Base-by-base conservation (phyloP, 1,140 invertebrate genomes). In the Drosophila equinoxialis region DNA sequence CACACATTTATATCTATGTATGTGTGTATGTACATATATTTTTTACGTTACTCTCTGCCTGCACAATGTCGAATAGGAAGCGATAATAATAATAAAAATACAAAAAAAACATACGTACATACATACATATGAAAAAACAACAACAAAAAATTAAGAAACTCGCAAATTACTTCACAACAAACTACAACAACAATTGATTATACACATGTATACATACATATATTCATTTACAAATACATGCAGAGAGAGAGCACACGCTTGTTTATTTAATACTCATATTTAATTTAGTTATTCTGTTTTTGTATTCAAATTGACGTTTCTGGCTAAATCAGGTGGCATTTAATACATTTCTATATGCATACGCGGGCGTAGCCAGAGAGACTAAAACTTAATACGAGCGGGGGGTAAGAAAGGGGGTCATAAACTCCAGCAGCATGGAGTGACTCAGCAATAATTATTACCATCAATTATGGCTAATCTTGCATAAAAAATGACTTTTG, bases 11-110 rank as follows among this genome's bases (percentile, higher is more conserved):
- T 35, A 35, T 26, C 13, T 35, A 55, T 13, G 3, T 42, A 17
- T 5, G 14, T 20, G 11, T 3, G 3, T 30, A 41, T n/a, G 6
- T 48, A 63, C 54, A 37, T 72, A 39, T 41, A 78, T 71, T 77
- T 82, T 82, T 89, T 87, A 83, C 84, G 84, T 78, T 83, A 76
- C 74, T 74, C 26, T 41, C 17, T 65, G 74, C 61, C 62, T 73
- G 67, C 71, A 58, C 68, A 71, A 72, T 65, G 37, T 58, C 45
- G 67, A 89, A 84, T 75, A 89, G 84, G 84, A 89, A 89, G 85
- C 85, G 69, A 83, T 68, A 77, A 83, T 70, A 70, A 69, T 59
- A 77, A 71, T 67, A 65, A 76, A 86, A 65, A 23, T 23, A 23
- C 1, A 67, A 69, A 37, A 30, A 30, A 30, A 3, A 30, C 30